Evolutionary conservation across 30 jellyfish, hydroid and myxozoan genomes (phyloP).

Genomic region (Cassiopea andromeda): DNA sequence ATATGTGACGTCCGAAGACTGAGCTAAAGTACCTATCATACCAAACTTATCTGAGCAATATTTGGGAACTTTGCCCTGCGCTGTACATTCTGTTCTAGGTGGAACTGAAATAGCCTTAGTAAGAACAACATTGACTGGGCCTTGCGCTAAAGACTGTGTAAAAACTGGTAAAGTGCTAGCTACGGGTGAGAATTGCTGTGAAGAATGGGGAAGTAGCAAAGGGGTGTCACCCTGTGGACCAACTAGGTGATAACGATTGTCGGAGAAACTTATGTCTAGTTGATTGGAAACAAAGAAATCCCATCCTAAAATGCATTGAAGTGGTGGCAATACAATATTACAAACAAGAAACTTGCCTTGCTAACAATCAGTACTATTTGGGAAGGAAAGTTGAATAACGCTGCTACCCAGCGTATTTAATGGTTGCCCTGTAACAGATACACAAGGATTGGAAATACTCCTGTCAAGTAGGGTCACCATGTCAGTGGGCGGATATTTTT

Average conservation of each 20-base stretch:
- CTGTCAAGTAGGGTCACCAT: neutral
- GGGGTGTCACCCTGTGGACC: conserved; percentile 35
- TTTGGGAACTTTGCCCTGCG: conserved; percentile 12
- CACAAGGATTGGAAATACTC: conserved; percentile 27
- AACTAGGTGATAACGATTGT: neutral
- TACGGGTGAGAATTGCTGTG: neutral
- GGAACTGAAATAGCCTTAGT: neutral
- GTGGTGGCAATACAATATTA: conserved; percentile 9
- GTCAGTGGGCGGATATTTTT: neutral
- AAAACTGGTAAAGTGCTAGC: conserved; percentile 19
- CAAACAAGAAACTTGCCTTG: conserved; percentile 22
- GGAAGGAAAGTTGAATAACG: neutral
- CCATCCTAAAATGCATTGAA: conserved; percentile 37
- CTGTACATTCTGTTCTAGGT: conserved; percentile 9
- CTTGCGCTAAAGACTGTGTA: conserved; percentile 13
- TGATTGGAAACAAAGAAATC: conserved; percentile 25
- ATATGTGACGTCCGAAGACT: conserved; percentile 1
- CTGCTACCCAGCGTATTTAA: neutral
- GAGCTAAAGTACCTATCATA: neutral
- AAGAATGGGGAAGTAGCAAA: neutral
- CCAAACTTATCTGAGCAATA: conserved; percentile 2
- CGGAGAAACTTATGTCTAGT: neutral
- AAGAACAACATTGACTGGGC: conserved; percentile 11
- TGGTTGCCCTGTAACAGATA: conserved; percentile 5
- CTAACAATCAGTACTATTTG: neutral